Evolutionary conservation across 2,888 invertebrate genomes (phyloP).

Genomic region (Caradrina kadenii): DNA sequence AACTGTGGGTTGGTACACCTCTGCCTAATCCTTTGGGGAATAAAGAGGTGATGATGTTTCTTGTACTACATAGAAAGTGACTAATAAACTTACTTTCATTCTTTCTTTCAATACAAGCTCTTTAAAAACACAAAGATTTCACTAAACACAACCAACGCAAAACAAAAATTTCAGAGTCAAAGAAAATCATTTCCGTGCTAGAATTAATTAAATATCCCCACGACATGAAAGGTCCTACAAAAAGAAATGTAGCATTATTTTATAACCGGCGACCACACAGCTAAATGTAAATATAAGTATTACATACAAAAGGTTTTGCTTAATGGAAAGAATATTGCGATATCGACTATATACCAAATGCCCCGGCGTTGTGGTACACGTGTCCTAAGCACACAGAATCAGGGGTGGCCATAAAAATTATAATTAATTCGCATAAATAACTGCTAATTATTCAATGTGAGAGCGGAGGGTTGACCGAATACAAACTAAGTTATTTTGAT

Average conservation of each 20-base stretch:
- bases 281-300: conserved; percentile 29
- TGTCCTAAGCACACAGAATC: conserved; percentile 45
- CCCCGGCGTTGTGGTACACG: not conserved
- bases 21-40: no score
- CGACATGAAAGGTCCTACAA: not conserved
- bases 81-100: not conserved
- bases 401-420: conserved; percentile 33
- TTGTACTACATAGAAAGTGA: no score
- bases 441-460: conserved; percentile 28
- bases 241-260: conserved; percentile 30
- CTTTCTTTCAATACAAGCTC: not conserved
- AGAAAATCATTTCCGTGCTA: not conserved
- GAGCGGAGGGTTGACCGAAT: not conserved
- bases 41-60: no score
- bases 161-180: not conserved
- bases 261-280: not conserved
- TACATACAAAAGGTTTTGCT: conserved; percentile 27
- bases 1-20: no score
- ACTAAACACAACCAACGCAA: not conserved
- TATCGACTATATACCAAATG: conserved; percentile 25
- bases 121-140: not conserved
- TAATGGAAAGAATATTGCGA: conserved; percentile 34
- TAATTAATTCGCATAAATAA: conserved; percentile 42
- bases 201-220: conserved; percentile 22
- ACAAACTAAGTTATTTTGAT: conserved; percentile 3